Evolutionary conservation across 2,113 vertebrate genomes (phyloP), one percentile per base, ranked within the genome.

Genomic region (Nerophis ophidion): DNA sequence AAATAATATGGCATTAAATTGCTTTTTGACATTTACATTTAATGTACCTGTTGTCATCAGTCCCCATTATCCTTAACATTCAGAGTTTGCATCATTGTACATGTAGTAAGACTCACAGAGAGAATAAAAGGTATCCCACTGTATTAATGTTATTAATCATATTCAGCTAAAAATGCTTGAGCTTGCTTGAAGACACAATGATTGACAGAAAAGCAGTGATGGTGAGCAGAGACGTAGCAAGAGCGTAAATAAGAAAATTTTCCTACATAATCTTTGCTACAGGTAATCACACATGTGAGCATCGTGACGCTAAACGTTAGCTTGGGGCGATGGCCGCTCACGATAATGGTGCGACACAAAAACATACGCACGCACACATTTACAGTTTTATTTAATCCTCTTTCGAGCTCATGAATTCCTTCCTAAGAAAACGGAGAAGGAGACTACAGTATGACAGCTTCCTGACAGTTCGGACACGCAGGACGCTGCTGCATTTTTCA

Each of bases 151-250:
- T 44, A 4, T 11, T 44, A 44, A 44, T 44, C 12, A 11, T 11
- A 44, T 44, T 44, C 12, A 11, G 49, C 61, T 76, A 76, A 62
- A 62, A 54, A 68, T 7, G 67, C 66, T 74, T 12, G 40, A 9
- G 40, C 40, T 44, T 6, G 10, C 40, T 44, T 6, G 12, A 12
- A 11, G 40, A 11, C 40, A 11, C 11, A 6, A 12, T 72, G 83
- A 76, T 79, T 8, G 74, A 85, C 77, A 77, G 81, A 84, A 80
- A 81, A 85, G 82, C 78, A 79, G 80, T 72, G 73, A 77, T 74
- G 70, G 70, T 48, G 71, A 0, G 34, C 75, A 48, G 68, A 74
- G 76, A 79, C 67, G 80, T 81, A 80, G 76, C 80, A 80, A 87
- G 80, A 52, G 74, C 69, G 71, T 68, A 75, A 82, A 80, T 80